Base-by-base conservation (phyloP, 2,113 vertebrate species). In the Leiothrix lutea region DNA sequence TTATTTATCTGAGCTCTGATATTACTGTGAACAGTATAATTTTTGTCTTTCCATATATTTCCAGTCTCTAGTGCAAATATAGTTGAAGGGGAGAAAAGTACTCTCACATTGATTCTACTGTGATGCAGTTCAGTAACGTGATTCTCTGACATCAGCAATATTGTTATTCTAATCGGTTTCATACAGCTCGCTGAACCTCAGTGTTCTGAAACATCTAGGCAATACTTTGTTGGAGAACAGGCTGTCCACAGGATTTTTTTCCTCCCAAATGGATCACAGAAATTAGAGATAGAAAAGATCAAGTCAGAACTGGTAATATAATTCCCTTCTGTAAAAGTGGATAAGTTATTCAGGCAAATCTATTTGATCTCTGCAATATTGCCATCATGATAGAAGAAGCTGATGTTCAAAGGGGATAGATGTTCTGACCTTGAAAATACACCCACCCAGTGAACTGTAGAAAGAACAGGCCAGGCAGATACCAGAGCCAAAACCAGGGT, bases 281-380 rank as follows among this genome's bases (percentile, higher is more conserved):
- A 94, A 89, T 95, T 69, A 85, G 80, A 97, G 66, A 89, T 61
- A 75, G 87, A 57, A 81, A 79, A 89, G 87, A 95, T 96, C 78
- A 91, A 85, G 69, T 80, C 72, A 67, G 62, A 85, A 85, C 53
- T 25, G 58, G 58, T n/a, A 85, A 91, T 85, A 69, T 94, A 97
- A 97, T 91, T 91, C 78, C 89, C 84, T 40, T 82, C 90, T 95
- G 91, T 92, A 82, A 70, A 94, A 94, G 38, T 82, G 93, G 94
- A 60, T 91, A 95, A 92, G 93, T 91, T 91, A 69, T n/a, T 94
- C 84, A 80, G 81, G 89, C 65, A 94, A 82, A 97, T 82, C 89
- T 84, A 12, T 94, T 91, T 87, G 66, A 73, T 94, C 74, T 92
- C 80, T 85, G 78, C 79, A 86, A 86, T 86, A 48, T 8, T 92